A percentile compares a stretch with the other conserved stretches of the same genome.
These are phyloP conservation scores for Malaclemys terrapin DNA, from an alignment of 2,113 vertebrate genomes.

Conservation along the genomic window DNA sequence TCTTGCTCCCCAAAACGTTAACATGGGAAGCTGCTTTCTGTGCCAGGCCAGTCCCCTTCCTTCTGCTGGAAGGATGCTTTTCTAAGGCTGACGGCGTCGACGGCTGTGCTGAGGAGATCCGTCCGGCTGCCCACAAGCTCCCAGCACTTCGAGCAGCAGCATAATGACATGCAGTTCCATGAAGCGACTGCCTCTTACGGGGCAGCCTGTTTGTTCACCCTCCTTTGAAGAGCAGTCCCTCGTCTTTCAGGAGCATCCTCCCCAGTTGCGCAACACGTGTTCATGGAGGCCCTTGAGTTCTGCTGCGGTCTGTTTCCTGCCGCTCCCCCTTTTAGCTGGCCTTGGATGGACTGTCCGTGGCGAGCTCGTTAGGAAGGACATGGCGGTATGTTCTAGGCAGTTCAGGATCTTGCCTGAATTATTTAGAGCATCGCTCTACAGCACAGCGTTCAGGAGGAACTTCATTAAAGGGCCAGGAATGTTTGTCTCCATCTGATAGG, in stretches of 20 bases:
- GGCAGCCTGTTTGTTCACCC: neutral
- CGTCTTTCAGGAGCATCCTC: neutral
- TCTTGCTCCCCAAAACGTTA: neutral
- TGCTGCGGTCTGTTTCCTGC: neutral
- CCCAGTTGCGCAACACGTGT: neutral
- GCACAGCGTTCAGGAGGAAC: neutral
- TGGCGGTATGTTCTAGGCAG: slow-evolving; percentile 45
- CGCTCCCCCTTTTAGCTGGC: neutral
- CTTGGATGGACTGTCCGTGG: neutral
- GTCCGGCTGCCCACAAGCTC: neutral
- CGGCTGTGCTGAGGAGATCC: neutral
- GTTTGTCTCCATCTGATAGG: slow-evolving; percentile 3
- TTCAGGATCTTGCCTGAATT: slow-evolving; percentile 36
- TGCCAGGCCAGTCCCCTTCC: neutral
- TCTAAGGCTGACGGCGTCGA: neutral
- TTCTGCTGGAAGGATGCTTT: neutral
- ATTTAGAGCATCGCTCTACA: neutral
- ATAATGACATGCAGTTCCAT: neutral
- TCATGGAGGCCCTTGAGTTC: neutral
- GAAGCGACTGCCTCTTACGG: neutral
- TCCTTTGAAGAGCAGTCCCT: neutral
- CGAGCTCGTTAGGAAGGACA: slow-evolving; percentile 32
- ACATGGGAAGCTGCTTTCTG: neutral
- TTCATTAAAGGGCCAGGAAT: neutral
- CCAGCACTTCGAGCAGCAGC: neutral